Conservation (phyloP, 2,888 invertebrate species). For the Scaptomyza flava region DNA sequence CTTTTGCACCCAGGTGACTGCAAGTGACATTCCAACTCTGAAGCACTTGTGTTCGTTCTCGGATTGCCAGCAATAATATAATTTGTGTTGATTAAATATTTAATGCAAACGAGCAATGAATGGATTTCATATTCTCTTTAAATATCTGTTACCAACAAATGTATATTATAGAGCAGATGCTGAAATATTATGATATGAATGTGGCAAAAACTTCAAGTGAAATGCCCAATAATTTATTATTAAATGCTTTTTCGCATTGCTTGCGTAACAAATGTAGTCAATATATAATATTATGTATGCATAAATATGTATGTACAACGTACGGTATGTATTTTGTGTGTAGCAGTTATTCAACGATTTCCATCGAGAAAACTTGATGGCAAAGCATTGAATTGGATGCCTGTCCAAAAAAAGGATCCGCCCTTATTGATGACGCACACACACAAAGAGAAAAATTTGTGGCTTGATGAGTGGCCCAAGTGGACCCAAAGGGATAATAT, state of each 20-base stretch:
- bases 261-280: conserved; percentile 2
- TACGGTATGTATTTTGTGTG: background rate
- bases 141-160: background rate
- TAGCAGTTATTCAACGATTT: conserved; percentile 50
- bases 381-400: conserved; percentile 29
- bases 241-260: background rate
- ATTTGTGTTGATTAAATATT: conserved; percentile 9
- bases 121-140: background rate
- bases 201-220: background rate
- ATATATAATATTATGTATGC: background rate
- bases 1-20: conserved; percentile 39
- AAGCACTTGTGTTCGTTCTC: conserved; percentile 3
- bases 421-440: conserved; percentile 59
- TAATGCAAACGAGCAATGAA: background rate
- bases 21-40: background rate
- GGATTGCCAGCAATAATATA: background rate
- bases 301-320: background rate
- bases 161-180: background rate
- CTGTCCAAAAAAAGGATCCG: conserved; percentile 15
- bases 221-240: background rate
- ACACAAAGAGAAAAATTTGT: conserved; percentile 30
- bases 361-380: conserved; percentile 42
- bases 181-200: too few species aligned
- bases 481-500: conserved; percentile 73
- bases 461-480: conserved; percentile 63